Conservation (phyloP, 2,888 invertebrate species). For the Idaea aversata region DNA sequence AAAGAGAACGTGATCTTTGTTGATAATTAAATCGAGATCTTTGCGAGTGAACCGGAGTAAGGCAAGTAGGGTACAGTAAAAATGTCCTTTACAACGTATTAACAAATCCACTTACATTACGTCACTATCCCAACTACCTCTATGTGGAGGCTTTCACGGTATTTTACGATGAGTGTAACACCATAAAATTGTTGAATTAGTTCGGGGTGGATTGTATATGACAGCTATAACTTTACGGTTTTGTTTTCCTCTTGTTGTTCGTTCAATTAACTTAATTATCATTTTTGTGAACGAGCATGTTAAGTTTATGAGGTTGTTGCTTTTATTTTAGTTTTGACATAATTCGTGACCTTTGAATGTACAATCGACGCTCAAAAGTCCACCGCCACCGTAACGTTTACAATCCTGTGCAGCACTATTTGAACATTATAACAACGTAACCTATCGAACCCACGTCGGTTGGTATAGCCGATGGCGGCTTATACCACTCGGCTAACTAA, state of each 20-base stretch:
- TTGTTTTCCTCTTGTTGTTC: background rate
- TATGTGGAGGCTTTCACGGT: conserved; percentile 15
- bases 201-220: conserved; percentile 23
- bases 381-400: no score
- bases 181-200: conserved; percentile 31
- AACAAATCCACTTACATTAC: conserved; percentile 16
- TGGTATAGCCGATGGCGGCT: no score
- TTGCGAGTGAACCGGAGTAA: no score
- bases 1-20: no score
- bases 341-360: background rate
- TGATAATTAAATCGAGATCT: no score
- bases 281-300: background rate
- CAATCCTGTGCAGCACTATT: no score
- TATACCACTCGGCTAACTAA: no score
- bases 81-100: conserved; percentile 6
- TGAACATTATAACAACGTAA: no score
- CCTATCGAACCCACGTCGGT: no score
- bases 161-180: conserved; percentile 25
- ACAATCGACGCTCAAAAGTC: no score
- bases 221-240: conserved; percentile 8
- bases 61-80: no score
- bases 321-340: background rate
- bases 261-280: background rate
- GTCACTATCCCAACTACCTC: conserved; percentile 13
- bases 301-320: background rate